Evolutionary conservation across 23 tunicate species (phyloP).

Genomic region (Diplosoma virens): DNA sequence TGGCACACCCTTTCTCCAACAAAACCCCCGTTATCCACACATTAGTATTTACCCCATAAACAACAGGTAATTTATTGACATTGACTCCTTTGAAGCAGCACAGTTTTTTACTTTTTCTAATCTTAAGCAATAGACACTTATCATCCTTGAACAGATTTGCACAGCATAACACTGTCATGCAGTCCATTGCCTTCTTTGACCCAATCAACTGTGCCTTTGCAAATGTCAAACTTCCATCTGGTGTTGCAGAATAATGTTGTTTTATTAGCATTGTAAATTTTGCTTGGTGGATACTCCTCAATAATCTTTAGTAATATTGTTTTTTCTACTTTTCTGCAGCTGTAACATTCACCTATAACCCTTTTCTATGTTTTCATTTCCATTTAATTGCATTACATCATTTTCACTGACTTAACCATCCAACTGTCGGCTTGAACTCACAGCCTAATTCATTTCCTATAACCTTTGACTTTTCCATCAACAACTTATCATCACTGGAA

Average conservation of each 20-base stretch:
- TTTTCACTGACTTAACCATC: too few relatives aligned
- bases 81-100: conserved; percentile 1
- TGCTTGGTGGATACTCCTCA: not conserved
- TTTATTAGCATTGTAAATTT: conserved; percentile 1
- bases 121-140: not conserved
- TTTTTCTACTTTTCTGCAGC: not conserved
- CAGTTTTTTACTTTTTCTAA: not conserved
- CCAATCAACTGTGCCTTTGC: not conserved
- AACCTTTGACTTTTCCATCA: too few relatives aligned
- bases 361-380: not conserved
- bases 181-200: not conserved
- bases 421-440: not conserved
- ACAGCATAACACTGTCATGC: not conserved
- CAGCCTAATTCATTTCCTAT: not conserved
- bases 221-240: not conserved
- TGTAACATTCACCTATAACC: not conserved
- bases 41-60: not conserved
- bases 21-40: not conserved
- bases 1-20: not conserved
- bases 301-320: not conserved
- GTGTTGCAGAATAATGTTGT: not conserved
- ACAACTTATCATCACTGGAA: not conserved
- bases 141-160: not conserved
- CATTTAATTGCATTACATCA: too few relatives aligned
- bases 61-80: not conserved